A percentile compares a stretch with the other conserved stretches of the same genome.
These are phyloP conservation scores for Steinernema scapterisci DNA, from an alignment of 2,888 invertebrate genomes.

Conservation along the genomic window DNA sequence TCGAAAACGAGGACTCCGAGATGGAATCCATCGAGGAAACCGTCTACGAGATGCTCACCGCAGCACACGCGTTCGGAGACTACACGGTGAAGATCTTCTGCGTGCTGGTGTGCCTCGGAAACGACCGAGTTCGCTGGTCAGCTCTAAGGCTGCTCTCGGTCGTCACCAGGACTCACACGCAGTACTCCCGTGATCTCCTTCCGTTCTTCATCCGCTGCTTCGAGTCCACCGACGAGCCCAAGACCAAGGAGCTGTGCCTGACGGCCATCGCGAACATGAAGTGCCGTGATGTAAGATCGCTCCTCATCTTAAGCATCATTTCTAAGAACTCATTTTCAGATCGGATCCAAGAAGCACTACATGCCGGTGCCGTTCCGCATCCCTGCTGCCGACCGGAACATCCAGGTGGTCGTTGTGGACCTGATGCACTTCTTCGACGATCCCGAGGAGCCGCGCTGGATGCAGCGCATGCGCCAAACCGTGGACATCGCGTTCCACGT, in stretches of 20 bases:
- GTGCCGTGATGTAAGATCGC: background rate
- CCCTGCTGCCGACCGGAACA: slow-evolving; percentile 33
- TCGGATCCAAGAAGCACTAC: background rate
- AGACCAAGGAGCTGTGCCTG: slow-evolving; percentile 17
- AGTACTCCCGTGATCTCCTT: slow-evolving; percentile 9
- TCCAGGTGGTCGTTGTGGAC: slow-evolving; percentile 20
- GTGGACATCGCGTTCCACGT: slow-evolving; percentile 18
- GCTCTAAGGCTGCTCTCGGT: slow-evolving; percentile 37
- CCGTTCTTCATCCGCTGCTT: background rate
- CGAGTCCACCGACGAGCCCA: slow-evolving; percentile 1
- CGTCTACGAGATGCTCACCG: slow-evolving; percentile 56
- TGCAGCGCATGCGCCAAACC: slow-evolving; percentile 19
- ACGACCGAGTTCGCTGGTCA: slow-evolving; percentile 23
- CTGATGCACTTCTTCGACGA: background rate
- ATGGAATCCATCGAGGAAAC: slow-evolving; percentile 75
- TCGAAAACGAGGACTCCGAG: slow-evolving; percentile 73
- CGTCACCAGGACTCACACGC: slow-evolving; percentile 28
- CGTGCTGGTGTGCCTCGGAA: slow-evolving; percentile 20
- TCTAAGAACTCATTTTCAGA: background rate
- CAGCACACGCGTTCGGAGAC: slow-evolving; percentile 1
- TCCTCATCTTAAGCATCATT: background rate
- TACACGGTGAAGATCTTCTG: slow-evolving; percentile 27
- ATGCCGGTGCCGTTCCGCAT: slow-evolving; percentile 29
- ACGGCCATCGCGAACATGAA: background rate
- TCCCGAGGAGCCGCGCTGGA: background rate